A percentile compares a stretch with the other conserved stretches of the same genome.
Conservation (phyloP, 2,113 vertebrate genomes). For the Desmodus rotundus region DNA sequence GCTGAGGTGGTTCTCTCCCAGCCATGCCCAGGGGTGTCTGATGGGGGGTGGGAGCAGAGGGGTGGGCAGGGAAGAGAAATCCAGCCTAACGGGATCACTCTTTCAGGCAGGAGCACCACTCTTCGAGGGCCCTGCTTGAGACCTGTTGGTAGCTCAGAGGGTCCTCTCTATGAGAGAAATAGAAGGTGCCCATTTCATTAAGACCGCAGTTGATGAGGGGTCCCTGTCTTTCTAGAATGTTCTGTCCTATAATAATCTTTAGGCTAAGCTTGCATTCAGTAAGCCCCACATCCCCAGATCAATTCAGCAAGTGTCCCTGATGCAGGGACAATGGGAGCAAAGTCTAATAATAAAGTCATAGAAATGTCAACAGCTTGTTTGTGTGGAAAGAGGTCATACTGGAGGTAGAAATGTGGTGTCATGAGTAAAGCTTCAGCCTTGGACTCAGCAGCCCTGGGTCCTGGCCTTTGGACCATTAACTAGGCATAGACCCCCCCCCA, state of each 20-base stretch:
- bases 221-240: neutral
- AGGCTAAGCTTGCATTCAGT: neutral
- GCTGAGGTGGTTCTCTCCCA: neutral
- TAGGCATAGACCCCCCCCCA: accelerated
- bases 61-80: neutral
- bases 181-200: neutral
- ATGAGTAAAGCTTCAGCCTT: neutral
- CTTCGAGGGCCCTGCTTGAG: neutral
- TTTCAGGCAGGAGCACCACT: no score
- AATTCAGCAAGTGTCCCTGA: neutral
- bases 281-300: neutral
- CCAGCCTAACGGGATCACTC: neutral
- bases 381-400: neutral
- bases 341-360: neutral
- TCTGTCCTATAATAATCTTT: neutral
- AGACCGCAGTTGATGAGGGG: neutral
- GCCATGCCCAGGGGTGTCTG: neutral
- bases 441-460: neutral
- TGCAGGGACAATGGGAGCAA: neutral
- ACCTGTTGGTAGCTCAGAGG: neutral
- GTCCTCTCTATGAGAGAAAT: neutral
- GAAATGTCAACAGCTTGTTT: neutral
- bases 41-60: neutral
- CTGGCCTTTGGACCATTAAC: no score
- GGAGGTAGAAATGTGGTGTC: neutral